phyloP scores from a whole-genome alignment of 2,888 invertebrate genomes.

The Acleris holmiana region DNA sequence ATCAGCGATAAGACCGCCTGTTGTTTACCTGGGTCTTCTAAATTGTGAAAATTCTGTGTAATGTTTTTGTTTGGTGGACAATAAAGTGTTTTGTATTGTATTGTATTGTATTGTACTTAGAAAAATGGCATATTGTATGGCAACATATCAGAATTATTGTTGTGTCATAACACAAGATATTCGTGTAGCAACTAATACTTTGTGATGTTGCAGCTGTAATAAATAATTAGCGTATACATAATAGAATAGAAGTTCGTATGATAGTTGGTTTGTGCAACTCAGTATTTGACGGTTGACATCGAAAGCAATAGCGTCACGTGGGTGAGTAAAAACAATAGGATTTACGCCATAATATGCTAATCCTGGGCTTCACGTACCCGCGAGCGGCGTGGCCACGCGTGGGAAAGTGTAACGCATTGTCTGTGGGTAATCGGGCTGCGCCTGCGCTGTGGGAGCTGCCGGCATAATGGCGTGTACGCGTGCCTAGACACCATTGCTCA shows the following conservation, averaged over 20 bases:
- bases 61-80: no score
- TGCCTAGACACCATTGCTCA: slow-evolving; percentile 32
- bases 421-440: slow-evolving; percentile 38
- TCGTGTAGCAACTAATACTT: slow-evolving; percentile 23
- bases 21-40: no score
- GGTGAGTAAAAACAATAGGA: slow-evolving; percentile 58
- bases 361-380: slow-evolving; percentile 43
- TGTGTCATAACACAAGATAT: slow-evolving; percentile 10
- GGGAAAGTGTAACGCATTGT: slow-evolving; percentile 68
- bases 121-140: no score
- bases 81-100: no score
- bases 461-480: slow-evolving; percentile 38
- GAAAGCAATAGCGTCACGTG: slow-evolving; percentile 53
- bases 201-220: slow-evolving; percentile 16
- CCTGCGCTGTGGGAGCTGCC: slow-evolving; percentile 50
- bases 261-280: slow-evolving; percentile 14
- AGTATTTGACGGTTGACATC: slow-evolving; percentile 32
- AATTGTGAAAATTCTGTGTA: no score
- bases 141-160: neutral
- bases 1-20: no score
- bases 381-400: slow-evolving; percentile 45
- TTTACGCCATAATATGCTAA: slow-evolving; percentile 58
- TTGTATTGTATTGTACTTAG: no score
- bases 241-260: neutral
- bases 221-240: slow-evolving; percentile 19